phyloP scores from a whole-genome alignment of 2,113 vertebrate genomes.

The Podiceps cristatus region DNA sequence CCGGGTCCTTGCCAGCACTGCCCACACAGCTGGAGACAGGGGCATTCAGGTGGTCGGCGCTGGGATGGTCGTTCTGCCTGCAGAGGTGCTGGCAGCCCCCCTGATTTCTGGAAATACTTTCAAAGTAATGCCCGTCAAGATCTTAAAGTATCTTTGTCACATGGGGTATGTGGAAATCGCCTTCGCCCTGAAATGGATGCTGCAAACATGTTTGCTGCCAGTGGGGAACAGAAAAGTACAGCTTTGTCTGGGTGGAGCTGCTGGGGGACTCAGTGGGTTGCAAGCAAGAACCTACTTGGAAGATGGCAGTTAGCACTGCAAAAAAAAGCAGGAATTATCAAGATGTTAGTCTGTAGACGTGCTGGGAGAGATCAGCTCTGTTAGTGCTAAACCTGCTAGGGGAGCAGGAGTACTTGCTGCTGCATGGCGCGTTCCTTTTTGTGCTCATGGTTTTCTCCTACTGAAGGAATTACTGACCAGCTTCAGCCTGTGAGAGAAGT shows the following conservation, averaged over 20 bases:
- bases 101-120: not conserved
- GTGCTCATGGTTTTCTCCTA: not conserved
- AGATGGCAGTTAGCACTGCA: not conserved
- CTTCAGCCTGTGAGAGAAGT: not conserved
- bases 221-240: not conserved
- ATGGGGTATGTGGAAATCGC: not conserved
- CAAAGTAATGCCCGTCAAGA: not conserved
- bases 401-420: not conserved
- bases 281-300: not conserved
- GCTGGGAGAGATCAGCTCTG: not conserved
- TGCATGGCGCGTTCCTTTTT: not conserved
- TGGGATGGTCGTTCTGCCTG: not conserved
- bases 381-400: not conserved
- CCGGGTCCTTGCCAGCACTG: accelerated
- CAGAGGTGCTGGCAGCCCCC: not conserved
- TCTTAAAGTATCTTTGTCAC: not conserved
- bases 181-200: not conserved
- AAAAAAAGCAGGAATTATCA: not conserved
- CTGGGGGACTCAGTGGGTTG: not conserved
- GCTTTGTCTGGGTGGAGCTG: not conserved
- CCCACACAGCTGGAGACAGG: not conserved
- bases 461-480: not conserved
- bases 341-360: not conserved
- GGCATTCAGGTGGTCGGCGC: accelerated
- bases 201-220: not conserved